Conservation (phyloP, 2,888 invertebrate genomes). For the Eueremaeus valkanovi region DNA sequence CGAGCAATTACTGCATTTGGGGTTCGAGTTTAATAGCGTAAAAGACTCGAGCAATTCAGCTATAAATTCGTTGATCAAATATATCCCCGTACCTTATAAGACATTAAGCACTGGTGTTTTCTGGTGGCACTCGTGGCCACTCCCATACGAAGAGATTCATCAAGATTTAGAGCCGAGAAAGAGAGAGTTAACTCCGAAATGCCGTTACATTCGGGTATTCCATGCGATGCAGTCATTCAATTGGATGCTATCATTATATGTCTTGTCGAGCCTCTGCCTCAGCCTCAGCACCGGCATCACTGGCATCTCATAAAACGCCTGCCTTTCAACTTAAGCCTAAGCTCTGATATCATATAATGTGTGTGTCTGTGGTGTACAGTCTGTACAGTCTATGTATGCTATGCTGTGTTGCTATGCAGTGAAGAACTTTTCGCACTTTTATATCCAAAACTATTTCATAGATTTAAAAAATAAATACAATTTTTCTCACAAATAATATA, state of each 20-base stretch:
- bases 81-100: slow-evolving; percentile 8
- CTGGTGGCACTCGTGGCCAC: slow-evolving; percentile 2
- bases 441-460: neutral
- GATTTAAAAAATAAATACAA: neutral
- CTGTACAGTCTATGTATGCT: no score
- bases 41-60: slow-evolving; percentile 6
- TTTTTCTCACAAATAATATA: neutral
- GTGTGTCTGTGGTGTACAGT: neutral
- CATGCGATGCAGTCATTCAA: slow-evolving; percentile 5
- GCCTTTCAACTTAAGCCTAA: slow-evolving; percentile 12
- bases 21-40: slow-evolving; percentile 3
- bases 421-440: neutral
- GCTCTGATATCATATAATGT: neutral
- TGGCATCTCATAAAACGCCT: slow-evolving; percentile 2
- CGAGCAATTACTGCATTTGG: slow-evolving; percentile 19
- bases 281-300: neutral
- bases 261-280: slow-evolving; percentile 29
- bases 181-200: slow-evolving; percentile 8
- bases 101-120: neutral
- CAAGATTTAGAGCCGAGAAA: slow-evolving; percentile 23
- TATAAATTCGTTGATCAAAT: neutral
- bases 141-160: slow-evolving; percentile 24
- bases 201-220: slow-evolving; percentile 25
- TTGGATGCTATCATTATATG: slow-evolving; percentile 32
- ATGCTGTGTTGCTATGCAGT: slow-evolving; percentile 11